phyloP scores from a whole-genome alignment of 2,797 vertebrate species.

The Oreochromis grahami region DNA sequence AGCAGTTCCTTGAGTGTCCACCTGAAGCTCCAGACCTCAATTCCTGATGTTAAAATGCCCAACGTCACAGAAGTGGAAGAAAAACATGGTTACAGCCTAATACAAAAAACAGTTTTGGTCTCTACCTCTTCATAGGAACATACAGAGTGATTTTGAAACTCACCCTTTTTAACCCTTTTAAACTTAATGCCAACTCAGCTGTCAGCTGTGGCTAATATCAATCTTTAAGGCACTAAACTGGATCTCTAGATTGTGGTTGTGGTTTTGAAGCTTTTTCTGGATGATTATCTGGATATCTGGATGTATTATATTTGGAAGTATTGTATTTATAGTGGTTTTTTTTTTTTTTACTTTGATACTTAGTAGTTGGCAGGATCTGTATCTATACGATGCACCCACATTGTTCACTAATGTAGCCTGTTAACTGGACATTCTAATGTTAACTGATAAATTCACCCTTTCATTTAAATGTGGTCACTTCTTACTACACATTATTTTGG shows the following conservation, averaged over 20 bases:
- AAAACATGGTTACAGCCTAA: neutral
- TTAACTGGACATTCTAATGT: neutral
- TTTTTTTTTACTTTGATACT: neutral
- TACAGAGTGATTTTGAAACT: neutral
- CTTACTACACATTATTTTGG: neutral
- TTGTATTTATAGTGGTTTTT: neutral
- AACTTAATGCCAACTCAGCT: neutral
- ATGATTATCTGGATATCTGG: neutral
- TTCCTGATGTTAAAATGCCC: neutral
- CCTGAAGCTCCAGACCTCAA: neutral
- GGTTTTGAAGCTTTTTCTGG: neutral
- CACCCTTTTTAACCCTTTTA: neutral
- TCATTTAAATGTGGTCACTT: neutral
- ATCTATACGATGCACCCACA: fast-evolving
- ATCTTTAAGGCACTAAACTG: neutral
- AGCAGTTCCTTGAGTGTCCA: neutral
- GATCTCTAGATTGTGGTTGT: neutral
- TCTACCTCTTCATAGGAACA: neutral
- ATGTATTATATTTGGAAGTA: neutral
- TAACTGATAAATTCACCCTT: neutral
- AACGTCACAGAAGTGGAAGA: neutral
- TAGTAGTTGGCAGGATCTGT: neutral
- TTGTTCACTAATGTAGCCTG: neutral
- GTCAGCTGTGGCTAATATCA: fast-evolving
- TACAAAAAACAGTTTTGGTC: neutral